Percentiles rank a stretch among this genome's conserved stretches.
Evolutionary conservation across 2,888 invertebrate genomes (phyloP).

Genomic region (Philereme transversata): DNA sequence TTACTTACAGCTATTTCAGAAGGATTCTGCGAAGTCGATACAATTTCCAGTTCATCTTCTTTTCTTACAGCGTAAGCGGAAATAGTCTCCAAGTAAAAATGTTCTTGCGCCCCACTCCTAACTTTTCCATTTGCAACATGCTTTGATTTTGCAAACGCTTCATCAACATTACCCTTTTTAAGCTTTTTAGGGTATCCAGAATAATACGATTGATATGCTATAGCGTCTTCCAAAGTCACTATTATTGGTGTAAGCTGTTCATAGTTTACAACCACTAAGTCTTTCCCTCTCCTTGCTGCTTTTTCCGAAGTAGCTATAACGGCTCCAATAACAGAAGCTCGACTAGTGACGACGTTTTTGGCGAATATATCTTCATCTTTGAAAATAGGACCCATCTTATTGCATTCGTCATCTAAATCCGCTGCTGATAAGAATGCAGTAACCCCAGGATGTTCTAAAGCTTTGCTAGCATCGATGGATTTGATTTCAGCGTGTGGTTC

Average conservation of each 20-base stretch:
- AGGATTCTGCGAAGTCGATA: constrained; percentile 92
- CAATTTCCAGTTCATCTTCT: constrained; percentile 93
- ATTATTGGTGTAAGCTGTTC: constrained; percentile 91
- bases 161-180: constrained; percentile 86
- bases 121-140: constrained; percentile 88
- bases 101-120: constrained; percentile 92
- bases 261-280: constrained; percentile 90
- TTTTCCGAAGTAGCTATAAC: constrained; percentile 90
- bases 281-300: constrained; percentile 91
- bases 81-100: constrained; percentile 94
- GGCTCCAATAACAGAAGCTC: constrained; percentile 92
- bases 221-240: constrained; percentile 94
- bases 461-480: constrained; percentile 89
- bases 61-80: constrained; percentile 86
- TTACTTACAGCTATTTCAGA: constrained; percentile 86
- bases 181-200: constrained; percentile 80
- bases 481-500: constrained; percentile 91
- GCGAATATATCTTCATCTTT: constrained; percentile 94
- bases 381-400: constrained; percentile 87
- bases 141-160: constrained; percentile 86
- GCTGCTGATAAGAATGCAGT: constrained; percentile 89
- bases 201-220: constrained; percentile 87
- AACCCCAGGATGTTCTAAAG: constrained; percentile 90
- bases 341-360: constrained; percentile 87
- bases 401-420: constrained; percentile 88